Percentiles rank a stretch among this genome's conserved stretches.
Conservation (phyloP, 2,113 vertebrate species). For the Camelus dromedarius region DNA sequence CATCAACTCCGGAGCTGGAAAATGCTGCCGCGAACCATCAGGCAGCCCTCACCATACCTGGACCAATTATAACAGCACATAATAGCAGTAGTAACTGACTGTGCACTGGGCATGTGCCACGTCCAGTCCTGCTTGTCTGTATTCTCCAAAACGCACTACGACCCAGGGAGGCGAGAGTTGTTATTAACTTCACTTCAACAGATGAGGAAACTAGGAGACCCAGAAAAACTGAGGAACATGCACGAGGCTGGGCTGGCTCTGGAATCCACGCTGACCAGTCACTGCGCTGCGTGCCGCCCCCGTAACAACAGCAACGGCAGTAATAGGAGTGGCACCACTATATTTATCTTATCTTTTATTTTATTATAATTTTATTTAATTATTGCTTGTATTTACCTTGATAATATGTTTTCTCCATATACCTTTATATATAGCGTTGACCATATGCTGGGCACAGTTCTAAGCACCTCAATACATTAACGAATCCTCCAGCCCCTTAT, state of each 20-base stretch:
- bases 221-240: neutral
- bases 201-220: neutral
- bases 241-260: neutral
- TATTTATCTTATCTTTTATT: neutral
- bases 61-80: neutral
- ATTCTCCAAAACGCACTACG: neutral
- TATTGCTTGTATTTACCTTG: neutral
- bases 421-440: neutral
- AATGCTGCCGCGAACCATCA: neutral
- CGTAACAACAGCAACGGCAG: accelerated
- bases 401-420: neutral
- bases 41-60: neutral
- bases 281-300: accelerated
- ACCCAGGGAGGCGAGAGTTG: accelerated
- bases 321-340: neutral
- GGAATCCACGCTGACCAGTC: neutral
- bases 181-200: neutral
- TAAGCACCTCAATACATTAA: neutral
- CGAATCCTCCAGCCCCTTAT: neutral
- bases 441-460: neutral
- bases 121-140: neutral
- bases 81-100: too few relatives aligned
- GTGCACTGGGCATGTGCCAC: accelerated
- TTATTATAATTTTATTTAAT: neutral
- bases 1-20: neutral